Base-by-base conservation (phyloP, 1,140 invertebrate genomes). In the Neodiprion lecontei region DNA sequence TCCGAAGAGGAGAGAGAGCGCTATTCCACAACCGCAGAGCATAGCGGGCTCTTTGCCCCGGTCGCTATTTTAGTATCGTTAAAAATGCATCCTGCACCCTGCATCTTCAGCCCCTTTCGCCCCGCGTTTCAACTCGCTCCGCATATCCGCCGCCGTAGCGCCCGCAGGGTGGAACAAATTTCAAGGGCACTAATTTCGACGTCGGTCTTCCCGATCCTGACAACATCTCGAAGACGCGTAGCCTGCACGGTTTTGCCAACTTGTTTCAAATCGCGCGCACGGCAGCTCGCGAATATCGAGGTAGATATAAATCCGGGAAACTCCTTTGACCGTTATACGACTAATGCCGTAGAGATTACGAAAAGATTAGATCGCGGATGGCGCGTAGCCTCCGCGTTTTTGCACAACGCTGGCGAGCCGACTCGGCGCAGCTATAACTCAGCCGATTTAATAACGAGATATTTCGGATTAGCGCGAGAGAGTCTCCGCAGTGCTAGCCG, bases 51-150 rank as follows among this genome's bases (percentile, higher is more conserved):
- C 53, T 61, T 61, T 14, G 53, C n/a, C n/a, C 9, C 53, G 4
- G 53, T 61, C 53, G 53, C 53, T 61, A 61, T 61, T 61, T 61
- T 61, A 61, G 53, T 61, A 61, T 61, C 53, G 53, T 61, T 61
- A 61, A 61, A 61, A 61, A 61, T 61, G 53, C 53, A 61, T 17
- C n/a, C 53, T 40, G 53, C 53, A 9, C n/a, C 11, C 53, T 61
- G 28, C 28, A 40, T 61, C 3, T 7, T 7, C 53, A 61, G 53
- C 11, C 11, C 11, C 11, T 7, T 17, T 12, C n/a, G n/a, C 53
- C n/a, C n/a, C 53, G 28, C 28, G 28, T 40, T 40, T 40, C 28
- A 40, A 40, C 2, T 1, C 28, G 1, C 28, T 40, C 28, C 5
- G 28, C 28, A 40, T 40, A 40, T 40, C 1, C 5, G 28, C 28